Base-by-base conservation (phyloP, 2,113 vertebrate species). In the Mellivora capensis region DNA sequence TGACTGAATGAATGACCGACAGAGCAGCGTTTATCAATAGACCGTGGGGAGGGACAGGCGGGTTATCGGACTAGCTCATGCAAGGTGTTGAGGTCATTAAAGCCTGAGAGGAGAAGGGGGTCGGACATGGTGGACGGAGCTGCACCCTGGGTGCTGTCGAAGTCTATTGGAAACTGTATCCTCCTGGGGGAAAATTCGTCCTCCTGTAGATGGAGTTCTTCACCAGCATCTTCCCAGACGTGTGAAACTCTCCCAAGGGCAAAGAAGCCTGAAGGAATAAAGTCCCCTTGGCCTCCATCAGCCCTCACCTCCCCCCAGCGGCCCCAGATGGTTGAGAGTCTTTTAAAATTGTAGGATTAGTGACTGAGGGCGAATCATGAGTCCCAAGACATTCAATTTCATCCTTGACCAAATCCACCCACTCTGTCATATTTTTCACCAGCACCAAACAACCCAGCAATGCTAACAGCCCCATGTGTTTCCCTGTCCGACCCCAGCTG, bases 91-190 rank as follows among this genome's bases (percentile, higher is more conserved):
- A 42, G 57, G 17, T 54, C 9, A 20, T 4, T 49, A 34, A 52
- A 39, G 59, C 27, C 29, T 17, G 15, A 25, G 27, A 62, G 8
- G 23, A 14, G 10, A 11, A 31, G 4, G 4, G 5, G 6, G 11
- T 1, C 23, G 44, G 1, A 6, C 12, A 5, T 1, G 27, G 59
- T 8, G 5, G 2, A 27, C 1, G 2, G 15, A 21, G 8, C 7
- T 25, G 15, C 12, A 0, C 3, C 4, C 27, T 0, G 10, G 9
- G 42, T 81, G 18, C 21, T 80, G 29, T 7, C 67, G 12, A 49
- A 29, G 42, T 23, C 27, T 23, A 6, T 0, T 7, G 42, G 8
- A 34, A 77, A 59, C 0, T 7, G 6, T 5, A 10, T 27, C 25
- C 29, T 91, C 10, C 8, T 9, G 2, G 0, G 27, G n/a, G 29